Base-by-base conservation (phyloP, 2,797 vertebrate genomes). In the Hyperoplus lanceolatus region DNA sequence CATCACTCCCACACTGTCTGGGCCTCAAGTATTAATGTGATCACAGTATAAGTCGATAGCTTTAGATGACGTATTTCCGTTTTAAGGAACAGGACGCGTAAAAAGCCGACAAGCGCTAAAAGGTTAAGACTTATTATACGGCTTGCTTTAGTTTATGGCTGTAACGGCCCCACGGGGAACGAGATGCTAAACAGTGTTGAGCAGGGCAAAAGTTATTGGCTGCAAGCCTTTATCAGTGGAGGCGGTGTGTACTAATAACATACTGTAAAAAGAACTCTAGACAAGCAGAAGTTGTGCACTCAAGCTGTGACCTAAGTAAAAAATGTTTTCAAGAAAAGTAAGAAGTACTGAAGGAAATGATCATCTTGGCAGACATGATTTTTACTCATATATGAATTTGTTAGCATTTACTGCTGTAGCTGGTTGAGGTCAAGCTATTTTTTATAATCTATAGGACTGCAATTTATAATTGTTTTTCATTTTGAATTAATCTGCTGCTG, bases 1-100 rank as follows among this genome's bases (percentile, higher is more conserved):
- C 88, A 92, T 94, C 94, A 93, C 88, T 89, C 87, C 77, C 46
- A 64, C 65, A 63, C 83, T 81, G 91, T 85, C 91, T 88, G 87
- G 29, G 79, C 81, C 63, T 83, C 72, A 70, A 83, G 84, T 87
- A 90, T 91, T 90, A 92, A 88, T 85, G 86, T 58, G 88, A 90
- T 92, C 88, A 87, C 80, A 79, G 90, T 85, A 90, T 84, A 85
- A 87, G 86, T 90, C 69, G 65, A 92, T 89, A 68, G 85, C 75
- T 70, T 67, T 14, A 50, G 75, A 87, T 90, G 87, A 87, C 73
- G 85, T 74, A 80, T 88, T 84, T 81, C 79, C 36, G 79, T 87
- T 90, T 82, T 83, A 73, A 84, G 83, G 81, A 86, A 73, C 64
- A 70, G 74, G 76, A 79, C 3, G 56, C 48, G 82, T 76, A 67